Evolutionary conservation across 2,888 invertebrate genomes (phyloP).

Genomic region (Serripes groenlandicus): DNA sequence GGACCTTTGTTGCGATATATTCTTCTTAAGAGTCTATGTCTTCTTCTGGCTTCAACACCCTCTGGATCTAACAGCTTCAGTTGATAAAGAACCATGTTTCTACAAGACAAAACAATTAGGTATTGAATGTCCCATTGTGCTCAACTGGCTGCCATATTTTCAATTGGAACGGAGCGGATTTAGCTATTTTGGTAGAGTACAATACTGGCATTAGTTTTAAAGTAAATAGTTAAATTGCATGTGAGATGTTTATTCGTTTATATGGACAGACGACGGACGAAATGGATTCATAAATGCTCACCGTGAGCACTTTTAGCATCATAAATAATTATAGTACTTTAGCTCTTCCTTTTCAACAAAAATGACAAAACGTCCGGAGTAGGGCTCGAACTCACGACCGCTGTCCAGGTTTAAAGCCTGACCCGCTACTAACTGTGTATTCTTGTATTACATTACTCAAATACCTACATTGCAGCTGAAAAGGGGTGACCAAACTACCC

Average conservation of each 20-base stretch:
- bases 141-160: not conserved
- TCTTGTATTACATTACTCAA: no score
- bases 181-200: not conserved
- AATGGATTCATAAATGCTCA: not conserved
- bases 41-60: not conserved
- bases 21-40: not conserved
- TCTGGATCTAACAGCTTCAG: not conserved
- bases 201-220: not conserved
- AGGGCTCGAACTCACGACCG: no score
- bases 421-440: no score
- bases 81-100: not conserved
- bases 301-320: not conserved
- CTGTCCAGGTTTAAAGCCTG: no score
- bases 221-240: not conserved
- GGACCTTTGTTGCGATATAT: slow-evolving; percentile 21
- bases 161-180: not conserved
- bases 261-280: not conserved
- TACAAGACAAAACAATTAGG: no score
- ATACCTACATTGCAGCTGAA: no score
- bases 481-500: no score
- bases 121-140: no score
- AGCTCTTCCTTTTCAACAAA: no score
- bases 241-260: not conserved
- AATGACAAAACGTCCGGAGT: no score
- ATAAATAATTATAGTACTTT: no score